Base-by-base conservation (phyloP, 2,888 invertebrate species). In the Temnothorax ravouxi region DNA sequence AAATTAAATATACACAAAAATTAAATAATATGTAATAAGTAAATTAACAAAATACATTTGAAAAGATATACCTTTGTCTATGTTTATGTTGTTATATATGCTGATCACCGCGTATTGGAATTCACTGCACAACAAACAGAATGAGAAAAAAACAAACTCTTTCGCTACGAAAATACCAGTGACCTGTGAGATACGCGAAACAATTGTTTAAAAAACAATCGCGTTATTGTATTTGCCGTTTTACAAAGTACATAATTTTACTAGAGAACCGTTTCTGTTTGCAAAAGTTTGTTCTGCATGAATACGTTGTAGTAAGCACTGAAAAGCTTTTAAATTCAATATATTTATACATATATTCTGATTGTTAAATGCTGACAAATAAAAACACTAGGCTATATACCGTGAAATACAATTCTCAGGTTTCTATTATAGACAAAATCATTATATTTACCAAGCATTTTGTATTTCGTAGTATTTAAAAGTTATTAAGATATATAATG, bases 141-240 rank as follows among this genome's bases (percentile, higher is more conserved):
- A 61, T n/a, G 59, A 69, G 79, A 71, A 71, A 80, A 79, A 80
- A 80, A 69, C 47, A 80, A 80, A 71, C 59, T 41, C 21, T 71
- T 69, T 50, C 71, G 38, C 47, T 44, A 61, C 47, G 50, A 80
- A 80, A 69, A 80, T 59, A 80, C 15, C 21, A 59, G 38, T 71
- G 18, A 25, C 47, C 71, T 80, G 59, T 50, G 71, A 50, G 69
- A 79, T 79, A 59, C 56, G 21, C 34, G 47, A 34, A 25, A 81
- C 75, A 64, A 81, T 64, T 62, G 41, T 69, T 80, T 80, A 75
- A 82, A 62, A 75, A 75, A 82, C 81, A 75, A 44, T 64, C n/a
- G 50, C 67, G 50, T 47, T 64, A 62, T 59, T 56, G 69, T 69
- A 69, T 62, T 52, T 75, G 38, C 52, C 44, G 18, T 82, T 80